Conservation (phyloP, 53 echinoderm and acorn worm species). For the Luidia sarsii region DNA sequence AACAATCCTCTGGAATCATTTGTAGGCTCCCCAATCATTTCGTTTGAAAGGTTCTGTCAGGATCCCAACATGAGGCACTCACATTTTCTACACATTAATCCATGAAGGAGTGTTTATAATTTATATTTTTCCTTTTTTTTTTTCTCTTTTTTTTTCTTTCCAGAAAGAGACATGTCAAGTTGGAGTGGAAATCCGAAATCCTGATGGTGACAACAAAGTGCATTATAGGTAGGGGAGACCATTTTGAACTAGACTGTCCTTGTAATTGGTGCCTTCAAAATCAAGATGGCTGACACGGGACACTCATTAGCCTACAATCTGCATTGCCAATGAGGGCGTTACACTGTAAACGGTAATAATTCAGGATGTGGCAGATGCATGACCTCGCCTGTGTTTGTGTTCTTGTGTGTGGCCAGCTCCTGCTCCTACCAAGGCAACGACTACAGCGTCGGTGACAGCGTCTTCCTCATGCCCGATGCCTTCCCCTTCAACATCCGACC, state of each 20-base stretch:
- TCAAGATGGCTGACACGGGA: too few relatives aligned
- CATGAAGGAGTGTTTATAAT: background rate
- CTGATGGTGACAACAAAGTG: conserved; percentile 60
- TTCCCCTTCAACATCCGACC: conserved; percentile 87
- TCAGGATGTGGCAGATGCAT: background rate
- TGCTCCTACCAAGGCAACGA: conserved; percentile 71
- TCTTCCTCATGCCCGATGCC: conserved; percentile 83
- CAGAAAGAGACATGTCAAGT: conserved; percentile 79
- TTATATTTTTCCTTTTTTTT: background rate
- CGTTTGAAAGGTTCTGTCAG: too few relatives aligned
- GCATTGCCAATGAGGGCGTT: background rate
- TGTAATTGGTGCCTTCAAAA: too few relatives aligned
- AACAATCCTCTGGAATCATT: too few relatives aligned
- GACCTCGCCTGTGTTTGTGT: background rate
- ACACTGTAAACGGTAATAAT: background rate
- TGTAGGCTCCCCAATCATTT: too few relatives aligned
- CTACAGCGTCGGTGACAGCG: conserved; percentile 77
- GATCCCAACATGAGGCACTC: too few relatives aligned
- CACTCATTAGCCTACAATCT: too few relatives aligned
- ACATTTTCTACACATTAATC: background rate
- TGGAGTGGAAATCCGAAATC: conserved; percentile 52
- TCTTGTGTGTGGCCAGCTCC: conserved; percentile 53
- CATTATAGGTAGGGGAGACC: conserved; percentile 61
- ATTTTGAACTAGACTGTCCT: too few relatives aligned
- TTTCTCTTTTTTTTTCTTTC: background rate